A percentile compares a stretch with the other conserved stretches of the same genome.
phyloP scores from a whole-genome alignment of 2,113 vertebrate genomes.

The Sebastes fasciatus region DNA sequence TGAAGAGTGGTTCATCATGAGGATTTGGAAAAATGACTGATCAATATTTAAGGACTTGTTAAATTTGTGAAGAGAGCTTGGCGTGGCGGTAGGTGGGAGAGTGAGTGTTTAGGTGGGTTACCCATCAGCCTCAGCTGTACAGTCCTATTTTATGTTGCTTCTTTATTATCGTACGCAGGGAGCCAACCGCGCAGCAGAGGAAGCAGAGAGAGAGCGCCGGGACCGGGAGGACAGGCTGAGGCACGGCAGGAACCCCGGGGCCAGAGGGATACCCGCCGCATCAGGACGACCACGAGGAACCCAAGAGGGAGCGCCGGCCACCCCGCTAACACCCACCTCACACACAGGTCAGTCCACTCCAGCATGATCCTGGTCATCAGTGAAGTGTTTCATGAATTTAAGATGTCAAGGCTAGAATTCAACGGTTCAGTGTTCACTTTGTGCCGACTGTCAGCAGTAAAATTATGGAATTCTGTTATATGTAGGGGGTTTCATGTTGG shows the following conservation, averaged over 20 bases:
- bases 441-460: neutral
- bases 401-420: neutral
- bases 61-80: too few species aligned
- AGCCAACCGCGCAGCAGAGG: constrained; percentile 92
- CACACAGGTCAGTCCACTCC: constrained; percentile 87
- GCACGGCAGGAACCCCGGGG: constrained; percentile 89
- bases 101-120: too few species aligned
- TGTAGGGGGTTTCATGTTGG: neutral
- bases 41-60: too few species aligned
- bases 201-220: constrained; percentile 91
- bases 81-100: too few species aligned
- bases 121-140: too few species aligned
- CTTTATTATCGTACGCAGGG: constrained; percentile 79
- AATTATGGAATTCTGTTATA: neutral
- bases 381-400: neutral
- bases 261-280: constrained; percentile 90
- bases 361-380: neutral
- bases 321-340: constrained; percentile 93
- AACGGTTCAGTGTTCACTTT: neutral
- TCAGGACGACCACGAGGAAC: constrained; percentile 90
- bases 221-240: constrained; percentile 93
- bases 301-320: constrained; percentile 89
- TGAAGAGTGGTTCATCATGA: too few species aligned
- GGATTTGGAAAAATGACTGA: too few species aligned
- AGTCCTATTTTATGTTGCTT: neutral